Percentiles rank a stretch among this genome's conserved stretches.
These are phyloP conservation scores for Diadumene lineata DNA, from an alignment of 92 coral and sea anemone genomes.

Conservation along the genomic window DNA sequence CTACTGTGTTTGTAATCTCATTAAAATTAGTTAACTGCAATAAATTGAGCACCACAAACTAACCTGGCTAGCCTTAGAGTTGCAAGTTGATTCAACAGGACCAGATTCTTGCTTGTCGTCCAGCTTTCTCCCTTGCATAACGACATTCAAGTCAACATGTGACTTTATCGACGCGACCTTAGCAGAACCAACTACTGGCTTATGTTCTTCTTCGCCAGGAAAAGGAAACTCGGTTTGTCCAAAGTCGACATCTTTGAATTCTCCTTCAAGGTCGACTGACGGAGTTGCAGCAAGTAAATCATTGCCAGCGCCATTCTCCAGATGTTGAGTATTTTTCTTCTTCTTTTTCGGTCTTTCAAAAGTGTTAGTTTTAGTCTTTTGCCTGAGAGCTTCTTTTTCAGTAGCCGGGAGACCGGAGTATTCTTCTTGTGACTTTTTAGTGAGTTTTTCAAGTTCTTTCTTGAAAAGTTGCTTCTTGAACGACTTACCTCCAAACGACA, in stretches of 20 bases:
- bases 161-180: slow-evolving; percentile 74
- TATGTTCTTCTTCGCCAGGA: neutral
- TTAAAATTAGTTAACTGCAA: neutral
- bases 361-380: slow-evolving; percentile 31
- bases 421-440: slow-evolving; percentile 72
- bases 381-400: slow-evolving; percentile 65
- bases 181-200: slow-evolving; percentile 8
- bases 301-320: neutral
- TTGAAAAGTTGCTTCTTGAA: slow-evolving; percentile 68
- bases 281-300: slow-evolving; percentile 67
- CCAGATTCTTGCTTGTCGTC: slow-evolving; percentile 44
- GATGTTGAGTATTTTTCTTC: slow-evolving; percentile 13
- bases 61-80: slow-evolving; percentile 35
- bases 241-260: slow-evolving; percentile 31
- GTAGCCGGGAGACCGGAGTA: slow-evolving; percentile 55
- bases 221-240: slow-evolving; percentile 3
- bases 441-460: slow-evolving; percentile 74
- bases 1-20: no score
- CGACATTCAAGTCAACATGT: slow-evolving; percentile 84
- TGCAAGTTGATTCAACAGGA: slow-evolving; percentile 3
- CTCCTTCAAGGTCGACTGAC: slow-evolving; percentile 68
- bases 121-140: slow-evolving; percentile 88
- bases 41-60: neutral
- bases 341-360: slow-evolving; percentile 22
- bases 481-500: slow-evolving; percentile 86